phyloP scores from a whole-genome alignment of 2,797 vertebrate species.

The Acanthurus lineatus region DNA sequence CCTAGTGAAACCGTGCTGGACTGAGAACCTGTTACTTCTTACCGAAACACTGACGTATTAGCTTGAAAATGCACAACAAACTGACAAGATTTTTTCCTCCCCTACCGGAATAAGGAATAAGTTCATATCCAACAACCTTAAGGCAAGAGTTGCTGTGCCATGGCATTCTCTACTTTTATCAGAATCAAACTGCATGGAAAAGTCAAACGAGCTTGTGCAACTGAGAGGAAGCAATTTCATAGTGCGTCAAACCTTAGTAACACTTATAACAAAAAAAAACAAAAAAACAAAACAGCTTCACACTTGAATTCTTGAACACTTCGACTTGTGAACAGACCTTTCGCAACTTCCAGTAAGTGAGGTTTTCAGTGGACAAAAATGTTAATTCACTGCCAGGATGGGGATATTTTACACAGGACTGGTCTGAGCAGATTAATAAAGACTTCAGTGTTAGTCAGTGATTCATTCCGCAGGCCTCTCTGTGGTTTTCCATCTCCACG shows the following conservation, averaged over 20 bases:
- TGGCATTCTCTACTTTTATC: constrained; percentile 36
- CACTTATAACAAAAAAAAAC: constrained; percentile 13
- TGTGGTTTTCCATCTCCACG: constrained; percentile 37
- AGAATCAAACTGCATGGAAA: constrained; percentile 26
- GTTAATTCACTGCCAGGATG: constrained; percentile 58
- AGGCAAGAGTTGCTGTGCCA: constrained; percentile 37
- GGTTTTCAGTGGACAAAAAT: constrained; percentile 62
- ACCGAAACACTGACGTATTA: constrained; percentile 8
- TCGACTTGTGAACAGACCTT: constrained; percentile 56
- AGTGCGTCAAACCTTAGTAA: constrained; percentile 40
- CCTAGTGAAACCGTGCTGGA: neutral
- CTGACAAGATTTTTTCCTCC: constrained; percentile 9
- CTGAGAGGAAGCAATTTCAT: constrained; percentile 55
- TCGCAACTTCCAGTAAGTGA: constrained; percentile 72
- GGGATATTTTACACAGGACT: constrained; percentile 60
- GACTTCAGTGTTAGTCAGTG: constrained; percentile 42
- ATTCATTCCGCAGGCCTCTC: constrained; percentile 50
- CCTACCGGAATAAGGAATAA: constrained; percentile 40
- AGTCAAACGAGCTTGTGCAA: constrained; percentile 35
- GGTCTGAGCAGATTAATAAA: constrained; percentile 60
- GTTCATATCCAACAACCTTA: constrained; percentile 21
- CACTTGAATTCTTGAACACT: constrained; percentile 38
- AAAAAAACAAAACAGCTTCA: constrained; percentile 28
- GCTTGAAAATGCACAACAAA: constrained; percentile 18
- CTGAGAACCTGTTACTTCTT: constrained; percentile 24